These are phyloP conservation scores for Alethe diademata DNA, from an alignment of 2,113 vertebrate species.

Conservation along the genomic window DNA sequence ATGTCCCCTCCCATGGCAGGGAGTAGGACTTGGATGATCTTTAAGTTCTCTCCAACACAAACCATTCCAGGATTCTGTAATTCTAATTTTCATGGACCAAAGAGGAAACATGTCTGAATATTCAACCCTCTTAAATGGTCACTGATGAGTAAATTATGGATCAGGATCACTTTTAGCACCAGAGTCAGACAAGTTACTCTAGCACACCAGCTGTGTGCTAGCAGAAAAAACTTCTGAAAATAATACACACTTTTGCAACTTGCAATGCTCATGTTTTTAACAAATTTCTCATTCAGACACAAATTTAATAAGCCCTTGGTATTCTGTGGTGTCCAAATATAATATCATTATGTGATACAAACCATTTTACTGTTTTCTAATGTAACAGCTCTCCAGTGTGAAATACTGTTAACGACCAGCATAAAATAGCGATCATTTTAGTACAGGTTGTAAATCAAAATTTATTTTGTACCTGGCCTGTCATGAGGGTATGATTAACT, in stretches of 20 bases:
- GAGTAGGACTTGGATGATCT: background rate
- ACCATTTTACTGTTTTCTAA: slow-evolving; percentile 49
- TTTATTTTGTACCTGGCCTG: slow-evolving; percentile 38
- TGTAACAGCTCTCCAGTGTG: slow-evolving; percentile 29
- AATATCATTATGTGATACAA: background rate
- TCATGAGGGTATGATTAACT: slow-evolving; percentile 49
- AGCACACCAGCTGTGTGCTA: background rate
- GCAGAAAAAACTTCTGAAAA: background rate
- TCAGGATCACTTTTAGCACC: background rate
- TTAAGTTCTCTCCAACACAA: background rate
- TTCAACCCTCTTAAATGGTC: background rate
- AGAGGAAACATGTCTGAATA: background rate
- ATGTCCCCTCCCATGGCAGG: background rate
- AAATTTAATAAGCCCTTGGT: slow-evolving; percentile 23
- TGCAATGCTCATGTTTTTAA: background rate
- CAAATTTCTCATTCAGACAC: slow-evolving; percentile 3
- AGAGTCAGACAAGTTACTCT: background rate
- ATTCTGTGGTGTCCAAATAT: background rate
- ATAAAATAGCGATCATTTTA: slow-evolving; percentile 44
- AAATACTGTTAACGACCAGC: slow-evolving; percentile 22
- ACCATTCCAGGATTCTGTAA: background rate
- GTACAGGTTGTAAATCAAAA: slow-evolving; percentile 50
- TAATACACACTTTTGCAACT: background rate
- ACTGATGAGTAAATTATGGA: background rate
- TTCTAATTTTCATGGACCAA: background rate